A percentile compares a stretch with the other conserved stretches of the same genome.
Evolutionary conservation across 2,113 vertebrate genomes (phyloP).

Genomic region (Hypanus sabinus): DNA sequence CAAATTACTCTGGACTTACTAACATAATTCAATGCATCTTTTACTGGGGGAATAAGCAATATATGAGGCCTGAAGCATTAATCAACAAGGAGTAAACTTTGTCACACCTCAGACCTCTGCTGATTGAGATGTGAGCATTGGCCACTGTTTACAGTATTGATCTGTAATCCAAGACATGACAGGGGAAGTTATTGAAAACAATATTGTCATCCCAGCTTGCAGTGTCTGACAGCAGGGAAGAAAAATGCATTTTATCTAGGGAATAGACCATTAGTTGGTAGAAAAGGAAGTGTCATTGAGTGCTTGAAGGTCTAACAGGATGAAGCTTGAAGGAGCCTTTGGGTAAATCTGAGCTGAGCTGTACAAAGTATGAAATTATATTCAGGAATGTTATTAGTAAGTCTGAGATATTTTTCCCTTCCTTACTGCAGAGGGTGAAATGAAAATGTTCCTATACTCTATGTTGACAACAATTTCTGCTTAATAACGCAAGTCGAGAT

Average conservation of each 20-base stretch:
- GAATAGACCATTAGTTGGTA: not conserved
- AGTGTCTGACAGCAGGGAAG: not conserved
- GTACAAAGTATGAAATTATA: too few species aligned
- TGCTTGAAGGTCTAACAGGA: not conserved
- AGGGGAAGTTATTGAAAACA: not conserved
- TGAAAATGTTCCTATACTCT: not conserved
- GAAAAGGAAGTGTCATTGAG: not conserved
- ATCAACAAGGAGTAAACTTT: not conserved
- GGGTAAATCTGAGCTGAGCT: not conserved
- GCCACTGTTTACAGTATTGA: not conserved
- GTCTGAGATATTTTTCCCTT: not conserved
- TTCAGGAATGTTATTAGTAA: not conserved
- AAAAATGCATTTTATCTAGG: not conserved
- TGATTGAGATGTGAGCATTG: not conserved
- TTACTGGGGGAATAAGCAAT: not conserved
- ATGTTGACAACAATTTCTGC: not conserved
- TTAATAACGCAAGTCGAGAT: not conserved
- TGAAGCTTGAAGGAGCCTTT: not conserved
- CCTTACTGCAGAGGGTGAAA: not conserved
- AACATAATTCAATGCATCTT: not conserved
- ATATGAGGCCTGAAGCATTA: not conserved
- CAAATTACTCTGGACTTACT: not conserved
- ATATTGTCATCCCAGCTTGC: not conserved
- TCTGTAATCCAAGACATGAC: not conserved
- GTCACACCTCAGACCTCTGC: not conserved